Evolutionary conservation across 2,797 vertebrate species (phyloP).

Genomic region (Phaenicophaeus curvirostris): DNA sequence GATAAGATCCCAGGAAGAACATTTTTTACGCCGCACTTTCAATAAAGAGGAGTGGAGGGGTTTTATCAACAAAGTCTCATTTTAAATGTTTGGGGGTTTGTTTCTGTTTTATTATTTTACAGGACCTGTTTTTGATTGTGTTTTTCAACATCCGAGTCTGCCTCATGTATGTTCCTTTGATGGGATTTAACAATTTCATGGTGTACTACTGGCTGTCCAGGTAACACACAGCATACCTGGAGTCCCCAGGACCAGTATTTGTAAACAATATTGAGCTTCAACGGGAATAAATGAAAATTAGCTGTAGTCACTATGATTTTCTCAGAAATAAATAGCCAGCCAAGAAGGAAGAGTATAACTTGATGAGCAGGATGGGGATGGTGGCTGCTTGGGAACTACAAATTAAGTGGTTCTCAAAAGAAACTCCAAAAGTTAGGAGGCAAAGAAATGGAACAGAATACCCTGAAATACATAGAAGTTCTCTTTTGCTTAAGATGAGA

Average conservation of each 20-base stretch:
- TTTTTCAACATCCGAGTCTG: conserved; percentile 84
- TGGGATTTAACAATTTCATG: conserved; percentile 82
- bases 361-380: neutral
- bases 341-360: neutral
- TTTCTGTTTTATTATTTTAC: neutral
- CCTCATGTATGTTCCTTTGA: conserved; percentile 82
- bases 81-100: neutral
- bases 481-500: neutral
- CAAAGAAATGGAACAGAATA: neutral
- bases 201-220: conserved; percentile 84
- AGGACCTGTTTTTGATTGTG: conserved; percentile 87
- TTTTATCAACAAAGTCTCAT: neutral
- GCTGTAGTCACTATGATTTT: accelerated
- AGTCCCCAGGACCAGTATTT: neutral
- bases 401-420: neutral
- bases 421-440: neutral
- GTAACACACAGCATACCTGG: conserved; percentile 66
- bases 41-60: neutral
- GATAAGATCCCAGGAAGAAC: neutral
- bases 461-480: neutral
- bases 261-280: neutral
- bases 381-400: neutral
- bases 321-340: neutral
- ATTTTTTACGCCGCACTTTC: neutral
- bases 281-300: neutral